Evolutionary conservation across 1,140 invertebrate genomes (phyloP), one percentile per base, ranked within the genome.

Genomic region (Heliconius nattereri): DNA sequence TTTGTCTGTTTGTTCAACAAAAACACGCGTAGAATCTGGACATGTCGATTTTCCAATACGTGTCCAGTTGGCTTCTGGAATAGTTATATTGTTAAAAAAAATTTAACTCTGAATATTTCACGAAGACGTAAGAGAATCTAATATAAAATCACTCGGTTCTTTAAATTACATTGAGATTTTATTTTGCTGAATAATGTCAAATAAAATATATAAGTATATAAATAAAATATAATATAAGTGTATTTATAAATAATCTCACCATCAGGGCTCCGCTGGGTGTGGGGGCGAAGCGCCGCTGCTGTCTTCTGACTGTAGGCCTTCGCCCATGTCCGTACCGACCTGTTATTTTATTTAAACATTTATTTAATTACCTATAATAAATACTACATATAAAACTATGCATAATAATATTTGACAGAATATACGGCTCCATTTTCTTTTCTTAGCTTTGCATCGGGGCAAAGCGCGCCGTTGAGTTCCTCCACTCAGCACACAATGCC

Each of bases 1-100:
- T 57, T n/a, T 52, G 78, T 35, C 32, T 35, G 32, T 71, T 32
- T 54, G 75, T 66, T 87, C 78, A 93, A 89, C 92, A 93, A 83
- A 93, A 93, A 81, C 92, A 93, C 45, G 92, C 90, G 86, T 92
- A 93, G 81, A 92, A 87, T 73, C 87, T 89, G 71, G 91, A 92
- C 87, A 92, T 82, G 84, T 92, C 91, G 78, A 92, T 81, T 75
- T 83, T 87, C 90, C 91, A 91, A 76, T 86, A 84, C 84, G 86
- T 84, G 85, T 88, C 83, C 75, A 85, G 71, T 77, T 87, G 85
- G 78, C 82, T 89, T 88, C 90, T 91, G 82, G 0, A 86, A 87
- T 74, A 75, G 52, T 60, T 54, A 45, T 20, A 76, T 26, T 26
- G 40, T 13, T 54, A 23, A 66, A 66, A 66, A 2, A n/a, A 20